phyloP scores from a whole-genome alignment of 1,140 invertebrate genomes.

The Drosophila triauraria region DNA sequence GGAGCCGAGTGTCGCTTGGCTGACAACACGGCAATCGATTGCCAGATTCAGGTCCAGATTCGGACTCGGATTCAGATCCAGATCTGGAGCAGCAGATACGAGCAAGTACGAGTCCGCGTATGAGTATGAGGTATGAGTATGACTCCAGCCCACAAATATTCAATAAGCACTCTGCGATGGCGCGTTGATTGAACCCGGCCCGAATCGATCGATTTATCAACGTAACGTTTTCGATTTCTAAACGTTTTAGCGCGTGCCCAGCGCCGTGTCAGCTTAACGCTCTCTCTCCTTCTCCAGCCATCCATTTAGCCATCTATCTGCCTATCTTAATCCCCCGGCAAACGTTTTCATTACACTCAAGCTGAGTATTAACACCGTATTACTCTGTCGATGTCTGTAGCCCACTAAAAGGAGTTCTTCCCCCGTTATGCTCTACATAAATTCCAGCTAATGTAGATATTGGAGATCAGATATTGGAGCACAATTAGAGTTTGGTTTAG shows the following conservation, averaged over 20 bases:
- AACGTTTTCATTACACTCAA: conserved; percentile 72
- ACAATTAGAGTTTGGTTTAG: background rate
- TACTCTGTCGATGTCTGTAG: conserved; percentile 12
- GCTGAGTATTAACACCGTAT: conserved; percentile 34
- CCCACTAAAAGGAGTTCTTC: conserved; percentile 23
- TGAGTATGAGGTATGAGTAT: conserved; percentile 59
- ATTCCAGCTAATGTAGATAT: conserved; percentile 16
- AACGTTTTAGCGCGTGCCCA: conserved; percentile 75
- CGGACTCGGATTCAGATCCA: conserved; percentile 52
- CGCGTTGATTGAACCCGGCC: conserved; percentile 19
- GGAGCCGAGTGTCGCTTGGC: conserved; percentile 64
- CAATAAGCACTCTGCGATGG: conserved; percentile 59
- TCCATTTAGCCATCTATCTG: conserved; percentile 33
- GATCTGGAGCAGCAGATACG: conserved; percentile 75
- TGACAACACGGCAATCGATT: conserved; percentile 71
- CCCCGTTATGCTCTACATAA: conserved; percentile 25
- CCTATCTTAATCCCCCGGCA: conserved; percentile 60
- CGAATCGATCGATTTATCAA: conserved; percentile 68
- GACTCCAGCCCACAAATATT: conserved; percentile 61
- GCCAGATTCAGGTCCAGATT: conserved; percentile 62
- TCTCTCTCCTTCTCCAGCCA: conserved; percentile 12
- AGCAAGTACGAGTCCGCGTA: conserved; percentile 44
- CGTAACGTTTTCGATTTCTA: conserved; percentile 67
- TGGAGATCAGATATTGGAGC: background rate
- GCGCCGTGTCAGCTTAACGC: conserved; percentile 67